Base-by-base conservation (phyloP, 2,113 vertebrate genomes). In the Bostrychus sinensis region DNA sequence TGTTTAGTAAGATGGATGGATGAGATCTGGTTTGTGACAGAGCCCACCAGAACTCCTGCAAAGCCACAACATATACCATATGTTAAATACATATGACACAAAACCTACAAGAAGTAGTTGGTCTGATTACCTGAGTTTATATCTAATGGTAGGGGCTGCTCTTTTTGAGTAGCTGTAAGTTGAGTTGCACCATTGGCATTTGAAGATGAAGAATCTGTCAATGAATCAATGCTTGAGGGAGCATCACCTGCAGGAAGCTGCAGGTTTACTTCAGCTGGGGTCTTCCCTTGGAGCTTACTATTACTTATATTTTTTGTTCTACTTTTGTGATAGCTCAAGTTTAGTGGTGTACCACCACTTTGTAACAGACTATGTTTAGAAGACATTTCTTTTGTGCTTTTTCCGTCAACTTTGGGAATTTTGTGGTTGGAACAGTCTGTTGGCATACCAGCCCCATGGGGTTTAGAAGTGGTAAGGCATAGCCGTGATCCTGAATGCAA, bases 11-110 rank as follows among this genome's bases (percentile, higher is more conserved):
- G 89, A 0, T 93, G 90, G 72, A 96, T 91, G 28, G 91, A 80
- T 22, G 95, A 96, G 68, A 98, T 91, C 75, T 76, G 90, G 54
- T 83, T 78, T 58, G 93, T 86, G 70, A 98, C 87, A 0, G 90
- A 90, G 0, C 90, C 87, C 56, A 97, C 0, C 0, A 77, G 79
- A 20, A 72, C 11, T 0, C 70, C 75, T 37, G 84, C 83, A 13
- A 37, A 41, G 30, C 14, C 50, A 28, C 11, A 25, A 71, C 14
- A 45, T 22, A 22, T 45, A 45, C 2, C 14, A n/a, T n/a, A 7
- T 41, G 19, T 39, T 39, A 39, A 2, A 14, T 12, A 13, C 4
- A 4, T 3, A 39, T 39, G 14, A 34, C 32, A 34, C 32, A 34
- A n/a, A n/a, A 7, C 30, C 30, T 32, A 32, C 30, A 32, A 32